These are phyloP conservation scores for Lutjanus erythropterus DNA, from an alignment of 2,113 vertebrate species.

Conservation along the genomic window DNA sequence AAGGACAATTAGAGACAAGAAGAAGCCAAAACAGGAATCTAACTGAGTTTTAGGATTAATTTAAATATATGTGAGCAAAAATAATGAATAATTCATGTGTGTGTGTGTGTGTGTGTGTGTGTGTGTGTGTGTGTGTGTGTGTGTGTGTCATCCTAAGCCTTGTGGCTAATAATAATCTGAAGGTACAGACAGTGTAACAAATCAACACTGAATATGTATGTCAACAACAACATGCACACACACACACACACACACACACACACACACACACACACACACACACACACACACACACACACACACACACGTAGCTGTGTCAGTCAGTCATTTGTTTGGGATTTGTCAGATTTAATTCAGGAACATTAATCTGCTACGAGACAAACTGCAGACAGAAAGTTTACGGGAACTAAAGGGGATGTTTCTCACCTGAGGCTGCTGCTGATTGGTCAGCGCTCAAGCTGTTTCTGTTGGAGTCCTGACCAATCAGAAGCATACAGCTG, in stretches of 20 bases:
- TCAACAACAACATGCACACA: neutral
- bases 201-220: conserved; percentile 45
- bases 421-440: conserved; percentile 7
- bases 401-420: neutral
- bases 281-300: conserved; percentile 8
- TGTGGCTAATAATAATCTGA: conserved; percentile 61
- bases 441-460: neutral
- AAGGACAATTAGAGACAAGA: neutral
- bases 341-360: conserved; percentile 63
- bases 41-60: conserved; percentile 8
- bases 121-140: conserved; percentile 12
- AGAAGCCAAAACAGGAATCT: neutral
- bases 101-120: neutral
- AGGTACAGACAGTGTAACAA: conserved; percentile 49
- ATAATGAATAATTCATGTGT: conserved; percentile 48
- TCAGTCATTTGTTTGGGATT: conserved; percentile 58
- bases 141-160: conserved; percentile 32
- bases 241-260: conserved; percentile 13
- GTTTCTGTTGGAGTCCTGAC: neutral
- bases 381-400: conserved; percentile 17
- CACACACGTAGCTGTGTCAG: conserved; percentile 3
- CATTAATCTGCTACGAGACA: conserved; percentile 39
- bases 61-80: conserved; percentile 22
- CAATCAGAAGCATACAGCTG: neutral
- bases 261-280: conserved; percentile 18